These are phyloP conservation scores for Dryococelus australis DNA, from an alignment of 2,888 invertebrate genomes.

Conservation along the genomic window DNA sequence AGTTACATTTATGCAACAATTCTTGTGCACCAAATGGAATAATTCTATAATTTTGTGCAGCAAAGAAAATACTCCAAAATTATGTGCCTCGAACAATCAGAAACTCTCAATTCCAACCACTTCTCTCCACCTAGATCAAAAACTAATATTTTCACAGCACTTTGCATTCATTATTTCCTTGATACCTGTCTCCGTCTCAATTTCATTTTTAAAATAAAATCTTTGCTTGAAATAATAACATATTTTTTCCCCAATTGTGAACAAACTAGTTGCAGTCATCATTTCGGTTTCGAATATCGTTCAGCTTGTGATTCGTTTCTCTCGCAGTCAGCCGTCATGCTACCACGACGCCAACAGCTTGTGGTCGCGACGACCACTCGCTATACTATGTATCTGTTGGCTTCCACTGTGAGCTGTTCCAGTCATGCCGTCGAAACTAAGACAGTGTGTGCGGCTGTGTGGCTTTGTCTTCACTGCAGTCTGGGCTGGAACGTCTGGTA, in stretches of 20 bases:
- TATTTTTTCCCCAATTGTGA: background rate
- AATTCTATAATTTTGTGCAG: background rate
- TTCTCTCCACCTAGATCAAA: too few relatives aligned
- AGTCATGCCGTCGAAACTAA: conserved; percentile 32
- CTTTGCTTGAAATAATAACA: background rate
- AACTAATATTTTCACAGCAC: background rate
- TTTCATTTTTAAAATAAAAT: too few relatives aligned
- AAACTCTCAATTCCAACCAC: background rate
- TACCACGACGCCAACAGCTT: conserved; percentile 25
- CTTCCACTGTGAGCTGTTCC: conserved; percentile 7
- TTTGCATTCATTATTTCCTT: background rate
- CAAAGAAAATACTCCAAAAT: background rate
- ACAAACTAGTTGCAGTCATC: background rate
- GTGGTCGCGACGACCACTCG: conserved; percentile 18
- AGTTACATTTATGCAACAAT: background rate
- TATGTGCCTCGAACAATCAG: background rate
- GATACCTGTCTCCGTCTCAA: background rate
- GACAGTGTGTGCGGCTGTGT: conserved; percentile 28
- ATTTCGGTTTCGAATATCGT: conserved; percentile 30
- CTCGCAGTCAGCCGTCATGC: background rate
- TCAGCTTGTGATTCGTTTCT: background rate
- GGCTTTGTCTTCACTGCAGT: conserved; percentile 26
- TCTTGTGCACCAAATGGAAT: background rate
- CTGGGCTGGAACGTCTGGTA: conserved; percentile 36
- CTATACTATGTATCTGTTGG: conserved; percentile 22